These are phyloP conservation scores for Labeo rohita DNA, from an alignment of 2,113 vertebrate species.

Conservation along the genomic window DNA sequence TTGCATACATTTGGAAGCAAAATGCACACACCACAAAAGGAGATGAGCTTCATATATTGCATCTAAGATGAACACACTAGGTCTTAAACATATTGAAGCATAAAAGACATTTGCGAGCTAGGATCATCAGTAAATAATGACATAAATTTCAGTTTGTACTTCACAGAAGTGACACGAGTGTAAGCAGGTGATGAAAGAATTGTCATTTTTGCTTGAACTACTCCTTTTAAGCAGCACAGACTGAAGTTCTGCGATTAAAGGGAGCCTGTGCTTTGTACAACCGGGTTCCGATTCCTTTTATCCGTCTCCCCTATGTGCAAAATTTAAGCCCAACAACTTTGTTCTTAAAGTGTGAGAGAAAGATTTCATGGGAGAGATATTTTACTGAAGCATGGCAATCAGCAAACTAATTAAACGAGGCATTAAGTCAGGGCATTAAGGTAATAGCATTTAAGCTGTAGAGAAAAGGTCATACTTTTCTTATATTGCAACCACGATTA, in stretches of 20 bases:
- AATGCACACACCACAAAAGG: background rate
- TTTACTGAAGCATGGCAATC: conserved; percentile 52
- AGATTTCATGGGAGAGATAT: conserved; percentile 35
- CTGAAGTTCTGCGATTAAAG: conserved; percentile 17
- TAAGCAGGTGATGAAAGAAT: conserved; percentile 1
- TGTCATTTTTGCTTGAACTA: background rate
- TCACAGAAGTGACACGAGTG: background rate
- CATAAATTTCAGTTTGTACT: background rate
- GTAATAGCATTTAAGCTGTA: conserved; percentile 66
- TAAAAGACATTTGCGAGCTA: background rate
- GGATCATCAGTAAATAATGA: conserved; percentile 14
- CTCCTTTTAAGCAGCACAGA: background rate
- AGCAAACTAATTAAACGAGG: conserved; percentile 63
- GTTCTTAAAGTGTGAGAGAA: conserved; percentile 30
- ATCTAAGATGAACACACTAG: background rate
- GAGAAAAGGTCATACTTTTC: conserved; percentile 67
- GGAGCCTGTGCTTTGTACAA: background rate
- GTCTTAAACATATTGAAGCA: background rate
- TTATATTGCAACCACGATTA: conserved; percentile 52
- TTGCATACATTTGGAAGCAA: background rate
- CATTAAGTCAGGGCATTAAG: conserved; percentile 64
- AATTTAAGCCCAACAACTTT: conserved; percentile 46
- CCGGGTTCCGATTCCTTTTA: background rate
- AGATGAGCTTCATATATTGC: background rate
- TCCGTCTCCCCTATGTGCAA: conserved; percentile 23